These are phyloP conservation scores for Tupiocoris notatus DNA, from an alignment of 2,888 invertebrate species.

Conservation along the genomic window DNA sequence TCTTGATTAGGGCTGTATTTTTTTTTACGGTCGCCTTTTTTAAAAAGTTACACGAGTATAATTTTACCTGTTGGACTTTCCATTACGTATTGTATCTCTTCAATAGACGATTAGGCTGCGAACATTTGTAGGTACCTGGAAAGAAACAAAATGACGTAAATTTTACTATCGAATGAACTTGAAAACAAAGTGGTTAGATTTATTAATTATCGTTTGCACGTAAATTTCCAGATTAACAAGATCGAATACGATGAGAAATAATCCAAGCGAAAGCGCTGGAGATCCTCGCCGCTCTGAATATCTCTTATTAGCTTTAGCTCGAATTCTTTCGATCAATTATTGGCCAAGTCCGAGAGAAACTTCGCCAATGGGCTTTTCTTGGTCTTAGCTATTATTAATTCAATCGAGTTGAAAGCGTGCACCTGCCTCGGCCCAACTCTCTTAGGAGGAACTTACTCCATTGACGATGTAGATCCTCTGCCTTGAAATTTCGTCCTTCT, in stretches of 20 bases:
- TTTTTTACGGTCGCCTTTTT: too few relatives aligned
- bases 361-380: neutral
- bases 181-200: neutral
- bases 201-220: neutral
- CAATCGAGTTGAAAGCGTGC: neutral
- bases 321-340: neutral
- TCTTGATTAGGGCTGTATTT: too few relatives aligned
- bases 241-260: too few relatives aligned
- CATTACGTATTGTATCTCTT: neutral
- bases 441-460: neutral
- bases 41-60: neutral
- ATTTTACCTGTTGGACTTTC: conserved; percentile 18
- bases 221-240: too few relatives aligned
- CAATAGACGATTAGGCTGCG: neutral
- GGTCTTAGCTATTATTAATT: neutral
- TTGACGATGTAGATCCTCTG: neutral
- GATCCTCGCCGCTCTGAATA: too few relatives aligned
- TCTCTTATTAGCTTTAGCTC: too few relatives aligned
- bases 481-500: too few relatives aligned
- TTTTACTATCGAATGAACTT: too few relatives aligned
- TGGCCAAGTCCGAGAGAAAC: neutral
- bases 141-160: neutral
- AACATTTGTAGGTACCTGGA: conserved; percentile 3
- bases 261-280: too few relatives aligned
- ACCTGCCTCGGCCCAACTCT: neutral